phyloP scores from a whole-genome alignment of 2,113 vertebrate genomes.

The Macquaria australasica region DNA sequence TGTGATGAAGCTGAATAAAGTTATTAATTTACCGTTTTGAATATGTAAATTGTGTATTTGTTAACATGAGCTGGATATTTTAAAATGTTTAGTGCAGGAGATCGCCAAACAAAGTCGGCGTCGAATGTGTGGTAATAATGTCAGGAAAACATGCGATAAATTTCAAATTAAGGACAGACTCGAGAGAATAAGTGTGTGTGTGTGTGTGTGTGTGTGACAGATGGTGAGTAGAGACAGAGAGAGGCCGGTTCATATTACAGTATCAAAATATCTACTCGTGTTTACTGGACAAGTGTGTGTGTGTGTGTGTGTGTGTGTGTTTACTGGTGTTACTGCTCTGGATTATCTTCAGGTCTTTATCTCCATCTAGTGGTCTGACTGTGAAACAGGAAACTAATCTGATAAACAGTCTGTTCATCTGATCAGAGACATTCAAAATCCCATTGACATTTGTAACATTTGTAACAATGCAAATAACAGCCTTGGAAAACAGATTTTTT shows the following conservation, averaged over 20 bases:
- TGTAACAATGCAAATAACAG: neutral
- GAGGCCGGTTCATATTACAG: slow-evolving; percentile 63
- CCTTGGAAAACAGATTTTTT: too few species aligned
- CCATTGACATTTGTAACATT: neutral
- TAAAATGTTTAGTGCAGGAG: neutral
- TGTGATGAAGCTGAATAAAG: neutral
- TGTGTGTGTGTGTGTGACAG: slow-evolving; percentile 50
- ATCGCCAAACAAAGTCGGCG: too few species aligned
- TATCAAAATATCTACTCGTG: slow-evolving; percentile 59
- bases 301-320: slow-evolving; percentile 15
- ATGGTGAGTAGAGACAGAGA: slow-evolving; percentile 54
- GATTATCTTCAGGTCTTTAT: slow-evolving; percentile 47
- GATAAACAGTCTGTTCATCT: neutral
- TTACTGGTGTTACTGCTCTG: neutral
- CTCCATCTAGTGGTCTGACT: slow-evolving; percentile 65
- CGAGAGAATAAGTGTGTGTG: too few species aligned
- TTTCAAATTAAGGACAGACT: too few species aligned
- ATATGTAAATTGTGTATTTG: neutral
- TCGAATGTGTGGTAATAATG: too few species aligned
- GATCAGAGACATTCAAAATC: neutral
- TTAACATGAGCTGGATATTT: neutral
- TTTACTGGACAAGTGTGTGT: slow-evolving; percentile 36
- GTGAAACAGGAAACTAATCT: neutral
- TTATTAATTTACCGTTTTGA: neutral
- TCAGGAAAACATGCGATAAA: too few species aligned